A percentile compares a stretch with the other conserved stretches of the same genome.
Conservation (phyloP, 1,140 invertebrate species). For the Epicauta chinensis region DNA sequence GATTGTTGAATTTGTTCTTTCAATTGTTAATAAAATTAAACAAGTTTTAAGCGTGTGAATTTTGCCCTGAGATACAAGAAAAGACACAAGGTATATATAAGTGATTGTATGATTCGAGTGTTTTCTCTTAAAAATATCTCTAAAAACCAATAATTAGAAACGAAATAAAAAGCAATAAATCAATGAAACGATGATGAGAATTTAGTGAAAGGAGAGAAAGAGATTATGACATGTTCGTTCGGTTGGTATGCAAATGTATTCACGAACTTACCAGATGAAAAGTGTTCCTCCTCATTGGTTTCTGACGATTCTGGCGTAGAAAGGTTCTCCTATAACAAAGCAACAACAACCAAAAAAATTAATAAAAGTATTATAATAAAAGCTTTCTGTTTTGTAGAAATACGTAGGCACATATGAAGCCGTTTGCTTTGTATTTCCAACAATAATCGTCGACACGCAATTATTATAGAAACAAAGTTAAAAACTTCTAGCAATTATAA, state of each 20-base stretch:
- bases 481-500: constrained; percentile 16
- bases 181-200: too few relatives aligned
- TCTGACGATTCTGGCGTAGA: constrained; percentile 60
- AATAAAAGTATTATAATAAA: too few relatives aligned
- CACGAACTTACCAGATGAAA: constrained; percentile 51
- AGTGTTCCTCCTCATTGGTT: constrained; percentile 63
- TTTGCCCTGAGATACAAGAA: constrained; percentile 4
- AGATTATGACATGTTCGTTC: background rate
- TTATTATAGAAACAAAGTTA: constrained; percentile 11
- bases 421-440: too few relatives aligned
- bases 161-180: too few relatives aligned
- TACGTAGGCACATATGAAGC: too few relatives aligned
- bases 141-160: too few relatives aligned
- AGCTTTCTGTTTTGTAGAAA: too few relatives aligned
- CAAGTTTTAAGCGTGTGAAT: constrained; percentile 2
- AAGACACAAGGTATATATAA: constrained; percentile 9
- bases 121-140: too few relatives aligned
- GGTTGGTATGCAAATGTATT: background rate
- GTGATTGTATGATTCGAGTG: too few relatives aligned
- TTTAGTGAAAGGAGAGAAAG: too few relatives aligned
- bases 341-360: background rate
- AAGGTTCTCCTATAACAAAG: constrained; percentile 63
- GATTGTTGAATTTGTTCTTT: too few relatives aligned
- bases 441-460: background rate
- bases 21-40: constrained; percentile 3